Evolutionary conservation across 1,140 invertebrate genomes (phyloP).

Genomic region (Drosophila varians): DNA sequence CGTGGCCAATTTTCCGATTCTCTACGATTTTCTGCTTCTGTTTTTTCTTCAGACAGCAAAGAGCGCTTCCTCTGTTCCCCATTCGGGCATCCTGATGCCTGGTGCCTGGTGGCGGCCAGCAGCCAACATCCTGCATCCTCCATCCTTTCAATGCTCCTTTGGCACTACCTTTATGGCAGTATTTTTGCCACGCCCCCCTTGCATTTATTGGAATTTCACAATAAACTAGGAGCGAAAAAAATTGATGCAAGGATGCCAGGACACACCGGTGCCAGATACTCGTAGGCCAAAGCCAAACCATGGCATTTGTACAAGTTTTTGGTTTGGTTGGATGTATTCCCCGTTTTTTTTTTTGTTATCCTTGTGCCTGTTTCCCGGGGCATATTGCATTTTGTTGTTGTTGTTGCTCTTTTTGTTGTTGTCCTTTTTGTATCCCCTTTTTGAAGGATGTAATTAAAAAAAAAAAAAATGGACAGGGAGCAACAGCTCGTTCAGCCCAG

Average conservation of each 20-base stretch:
- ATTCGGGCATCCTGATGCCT: background rate
- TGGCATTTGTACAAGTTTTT: slow-evolving; percentile 67
- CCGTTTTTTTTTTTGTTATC: background rate
- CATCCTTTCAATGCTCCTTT: background rate
- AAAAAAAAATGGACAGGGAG: slow-evolving; percentile 50
- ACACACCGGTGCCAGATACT: slow-evolving; percentile 17
- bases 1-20: slow-evolving; percentile 71
- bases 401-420: slow-evolving; percentile 15
- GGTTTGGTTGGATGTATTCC: slow-evolving; percentile 41
- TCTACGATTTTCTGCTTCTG: slow-evolving; percentile 39
- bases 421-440: slow-evolving; percentile 12
- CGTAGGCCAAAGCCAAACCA: slow-evolving; percentile 71
- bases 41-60: background rate
- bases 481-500: slow-evolving; percentile 39
- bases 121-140: background rate
- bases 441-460: slow-evolving; percentile 76
- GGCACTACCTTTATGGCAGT: slow-evolving; percentile 33
- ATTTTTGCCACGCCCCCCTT: slow-evolving; percentile 31
- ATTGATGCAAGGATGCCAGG: background rate
- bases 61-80: slow-evolving; percentile 4
- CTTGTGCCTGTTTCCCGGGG: slow-evolving; percentile 20
- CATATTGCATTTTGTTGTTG: background rate
- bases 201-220: slow-evolving; percentile 78
- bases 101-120: no score
- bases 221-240: slow-evolving; percentile 58